phyloP scores from a whole-genome alignment of 2,888 invertebrate species.

The Cactoblastis cactorum region DNA sequence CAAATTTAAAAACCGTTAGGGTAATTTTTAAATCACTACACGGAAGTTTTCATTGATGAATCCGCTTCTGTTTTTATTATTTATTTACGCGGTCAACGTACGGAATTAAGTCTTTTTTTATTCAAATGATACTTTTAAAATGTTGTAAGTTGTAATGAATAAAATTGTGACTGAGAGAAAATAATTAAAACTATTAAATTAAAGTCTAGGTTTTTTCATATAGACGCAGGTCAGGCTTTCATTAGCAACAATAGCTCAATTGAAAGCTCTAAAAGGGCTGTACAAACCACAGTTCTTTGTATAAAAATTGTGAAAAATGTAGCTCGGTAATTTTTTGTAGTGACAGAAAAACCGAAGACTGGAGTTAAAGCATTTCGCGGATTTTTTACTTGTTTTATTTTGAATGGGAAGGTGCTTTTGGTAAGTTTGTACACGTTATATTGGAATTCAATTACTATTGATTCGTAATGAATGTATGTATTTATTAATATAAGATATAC shows the following conservation, averaged over 20 bases:
- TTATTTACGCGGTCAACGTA: constrained; percentile 53
- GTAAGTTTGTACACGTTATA: neutral
- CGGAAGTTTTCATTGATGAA: constrained; percentile 58
- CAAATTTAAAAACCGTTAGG: constrained; percentile 16
- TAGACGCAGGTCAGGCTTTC: constrained; percentile 30
- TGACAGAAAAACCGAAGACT: neutral
- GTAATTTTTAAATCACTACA: constrained; percentile 17
- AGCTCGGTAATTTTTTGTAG: neutral
- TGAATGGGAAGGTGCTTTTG: neutral
- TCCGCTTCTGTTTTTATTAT: constrained; percentile 50
- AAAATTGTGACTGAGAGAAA: neutral
- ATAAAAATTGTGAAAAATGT: neutral
- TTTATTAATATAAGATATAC: too few species aligned
- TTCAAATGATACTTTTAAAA: constrained; percentile 23
- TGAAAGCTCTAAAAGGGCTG: constrained; percentile 33
- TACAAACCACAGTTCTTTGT: constrained; percentile 16
- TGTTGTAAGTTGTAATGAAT: neutral
- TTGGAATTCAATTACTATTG: too few species aligned
- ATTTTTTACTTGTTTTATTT: neutral
- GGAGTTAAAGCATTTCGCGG: too few species aligned
- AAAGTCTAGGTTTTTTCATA: constrained; percentile 16
- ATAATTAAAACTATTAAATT: neutral
- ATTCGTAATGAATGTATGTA: too few species aligned
- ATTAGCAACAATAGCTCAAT: constrained; percentile 38
- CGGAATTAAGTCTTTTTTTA: constrained; percentile 34